A percentile compares a stretch with the other conserved stretches of the same genome.
Evolutionary conservation across 2,113 vertebrate genomes (phyloP).

Genomic region (Menidia beryllina): DNA sequence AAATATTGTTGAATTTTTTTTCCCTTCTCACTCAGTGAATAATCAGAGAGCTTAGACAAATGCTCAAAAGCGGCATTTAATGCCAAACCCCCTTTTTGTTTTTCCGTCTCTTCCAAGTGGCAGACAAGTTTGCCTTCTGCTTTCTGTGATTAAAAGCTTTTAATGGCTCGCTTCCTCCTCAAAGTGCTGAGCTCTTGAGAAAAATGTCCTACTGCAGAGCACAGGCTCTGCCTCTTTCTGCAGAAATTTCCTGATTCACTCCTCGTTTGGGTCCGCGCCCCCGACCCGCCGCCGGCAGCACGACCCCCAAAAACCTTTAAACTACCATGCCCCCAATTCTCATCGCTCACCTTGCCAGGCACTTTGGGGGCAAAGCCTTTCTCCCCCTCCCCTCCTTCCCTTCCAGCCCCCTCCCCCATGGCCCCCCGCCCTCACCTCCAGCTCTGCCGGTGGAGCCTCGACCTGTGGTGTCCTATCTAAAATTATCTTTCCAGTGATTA

Average conservation of each 20-base stretch:
- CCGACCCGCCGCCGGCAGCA: neutral
- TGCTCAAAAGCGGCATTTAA: neutral
- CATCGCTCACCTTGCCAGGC: constrained; percentile 26
- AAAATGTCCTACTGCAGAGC: neutral
- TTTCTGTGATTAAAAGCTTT: neutral
- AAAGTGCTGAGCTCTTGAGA: neutral
- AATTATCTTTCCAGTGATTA: constrained; percentile 75
- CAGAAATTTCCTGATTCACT: constrained; percentile 23
- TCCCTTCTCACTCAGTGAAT: neutral
- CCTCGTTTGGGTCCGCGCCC: neutral
- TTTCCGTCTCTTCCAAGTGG: neutral
- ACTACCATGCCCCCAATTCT: constrained; percentile 19
- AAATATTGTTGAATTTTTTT: neutral
- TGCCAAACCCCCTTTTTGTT: neutral
- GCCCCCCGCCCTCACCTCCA: constrained; percentile 54
- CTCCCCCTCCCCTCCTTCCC: neutral
- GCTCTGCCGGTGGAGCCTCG: constrained; percentile 29
- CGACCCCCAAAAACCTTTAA: constrained; percentile 4
- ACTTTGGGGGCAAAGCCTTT: constrained; percentile 12
- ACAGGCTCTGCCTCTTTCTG: constrained; percentile 14
- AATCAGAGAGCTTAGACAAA: neutral
- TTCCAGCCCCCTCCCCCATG: constrained; percentile 30
- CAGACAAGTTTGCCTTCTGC: neutral
- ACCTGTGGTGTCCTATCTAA: constrained; percentile 48
- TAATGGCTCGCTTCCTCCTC: neutral